A percentile compares a stretch with the other conserved stretches of the same genome.
Evolutionary conservation across 2,888 invertebrate species (phyloP).

Genomic region (Heliconius aoede): DNA sequence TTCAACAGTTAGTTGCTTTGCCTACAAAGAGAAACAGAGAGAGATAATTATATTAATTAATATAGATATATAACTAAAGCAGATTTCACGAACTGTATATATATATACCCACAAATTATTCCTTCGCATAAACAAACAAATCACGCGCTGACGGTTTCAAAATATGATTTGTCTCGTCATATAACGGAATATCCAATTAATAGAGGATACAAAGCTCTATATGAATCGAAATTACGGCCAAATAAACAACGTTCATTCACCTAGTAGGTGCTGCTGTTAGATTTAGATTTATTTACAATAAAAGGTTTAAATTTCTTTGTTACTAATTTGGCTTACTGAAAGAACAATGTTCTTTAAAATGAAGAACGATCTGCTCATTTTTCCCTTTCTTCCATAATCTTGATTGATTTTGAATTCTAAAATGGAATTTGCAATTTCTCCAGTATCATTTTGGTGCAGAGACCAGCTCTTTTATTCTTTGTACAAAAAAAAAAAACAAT

Average conservation of each 20-base stretch:
- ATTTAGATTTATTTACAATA: not conserved
- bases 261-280: not conserved
- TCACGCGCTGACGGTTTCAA: slow-evolving; percentile 32
- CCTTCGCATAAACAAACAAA: slow-evolving; percentile 36
- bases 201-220: slow-evolving; percentile 27
- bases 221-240: slow-evolving; percentile 22
- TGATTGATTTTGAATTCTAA: not conserved
- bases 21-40: too few relatives aligned
- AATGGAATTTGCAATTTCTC: not conserved
- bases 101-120: slow-evolving; percentile 26
- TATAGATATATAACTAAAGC: not conserved
- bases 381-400: not conserved
- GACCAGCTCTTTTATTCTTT: not conserved
- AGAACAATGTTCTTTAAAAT: not conserved
- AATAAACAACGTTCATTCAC: slow-evolving; percentile 17
- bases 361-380: not conserved
- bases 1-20: too few relatives aligned
- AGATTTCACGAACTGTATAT: not conserved
- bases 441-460: not conserved
- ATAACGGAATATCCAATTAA: slow-evolving; percentile 36
- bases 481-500: not conserved
- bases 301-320: not conserved
- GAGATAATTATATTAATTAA: not conserved
- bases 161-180: slow-evolving; percentile 39
- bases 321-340: too few relatives aligned